Base-by-base conservation (phyloP, 2,888 invertebrate species). In the Itoplectis maculator region DNA sequence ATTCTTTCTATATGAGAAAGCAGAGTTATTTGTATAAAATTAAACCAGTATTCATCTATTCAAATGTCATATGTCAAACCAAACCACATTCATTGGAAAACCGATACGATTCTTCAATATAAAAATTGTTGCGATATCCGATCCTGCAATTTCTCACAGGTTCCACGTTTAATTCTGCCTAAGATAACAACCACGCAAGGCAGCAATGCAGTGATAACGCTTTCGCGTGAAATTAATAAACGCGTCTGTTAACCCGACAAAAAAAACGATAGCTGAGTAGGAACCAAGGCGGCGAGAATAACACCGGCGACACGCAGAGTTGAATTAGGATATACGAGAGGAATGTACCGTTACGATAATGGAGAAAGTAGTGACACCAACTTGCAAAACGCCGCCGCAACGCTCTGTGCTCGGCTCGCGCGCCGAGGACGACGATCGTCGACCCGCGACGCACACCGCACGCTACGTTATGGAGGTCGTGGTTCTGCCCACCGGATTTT, bases 321-420 rank as follows among this genome's bases (percentile, higher is more conserved):
- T 84, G 85, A 89, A 90, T 89, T 89, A 88, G 90, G 87, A 87
- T 89, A 87, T 85, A 84, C 73, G 70, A 73, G 85, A 82, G 56
- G 61, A 75, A 74, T 84, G 82, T 89, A 89, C 91, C 89, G 90
- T 90, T 90, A 91, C 88, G 85, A 88, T 90, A 90, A 89, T 88
- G 89, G 91, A 89, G 91, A 91, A 91, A 91, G 91, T 90, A 88
- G 84, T 82, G 84, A 83, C 86, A 85, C 85, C 86, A 82, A 85
- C 70, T 81, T 78, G 85, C 73, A 72, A 79, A 79, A 66, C 79
- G 79, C 6, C 65, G 65, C 20, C 23, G 56, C 74, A 63, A 42
- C 72, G 63, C 35, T 49, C 20, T n/a, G 40, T 20, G 15, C n/a
- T 56, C 49, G 59, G 59, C 47, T 59, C 73, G 59, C 35, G 59